Base-by-base conservation (phyloP, 2,797 vertebrate species). In the Sebastes baramenuke region DNA sequence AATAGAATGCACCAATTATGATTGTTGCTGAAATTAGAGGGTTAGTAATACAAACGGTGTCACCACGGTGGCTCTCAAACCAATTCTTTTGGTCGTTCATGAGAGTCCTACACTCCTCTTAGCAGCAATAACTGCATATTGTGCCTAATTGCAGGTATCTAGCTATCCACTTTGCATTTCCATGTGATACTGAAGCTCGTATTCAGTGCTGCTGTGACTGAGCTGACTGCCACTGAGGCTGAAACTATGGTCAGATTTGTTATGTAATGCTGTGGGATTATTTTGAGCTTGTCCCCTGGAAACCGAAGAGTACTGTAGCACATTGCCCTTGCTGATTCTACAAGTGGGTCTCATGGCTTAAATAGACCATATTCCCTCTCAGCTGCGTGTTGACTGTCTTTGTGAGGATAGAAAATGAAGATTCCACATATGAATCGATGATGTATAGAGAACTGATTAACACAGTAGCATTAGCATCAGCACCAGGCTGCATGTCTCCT, bases 221-320 rank as follows among this genome's bases (percentile, higher is more conserved):
- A 83, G 72, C 77, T 62, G 67, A 71, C 82, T 56, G 54, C 54
- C 64, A 42, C 77, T 61, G 73, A 72, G 59, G 77, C 76, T 85
- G 82, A 89, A 83, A 80, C 77, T 85, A 74, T 52, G 34, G 74
- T 85, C 84, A 85, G 77, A 87, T 92, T 80, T 87, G 88, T 93
- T 92, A 92, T 88, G 83, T 89, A 93, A 93, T 88, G 88, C 78
- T 10, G 36, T 66, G 81, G 89, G 91, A 92, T 92, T 92, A 92
- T 89, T 90, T 92, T 90, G 90, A 91, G 88, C 90, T 87, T 81
- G 82, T 92, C 82, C 75, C 78, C 88, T 89, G 83, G 89, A 90
- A 88, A 75, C 86, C 80, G 87, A 82, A 83, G 77, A 84, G 77
- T 46, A 46, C 42, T 46, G 42, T 80, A 77, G 75, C 87, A 83